Evolutionary conservation across 2,888 invertebrate species (phyloP), one percentile per base, ranked within the genome.

Genomic region (Dermolepida albohirtum): DNA sequence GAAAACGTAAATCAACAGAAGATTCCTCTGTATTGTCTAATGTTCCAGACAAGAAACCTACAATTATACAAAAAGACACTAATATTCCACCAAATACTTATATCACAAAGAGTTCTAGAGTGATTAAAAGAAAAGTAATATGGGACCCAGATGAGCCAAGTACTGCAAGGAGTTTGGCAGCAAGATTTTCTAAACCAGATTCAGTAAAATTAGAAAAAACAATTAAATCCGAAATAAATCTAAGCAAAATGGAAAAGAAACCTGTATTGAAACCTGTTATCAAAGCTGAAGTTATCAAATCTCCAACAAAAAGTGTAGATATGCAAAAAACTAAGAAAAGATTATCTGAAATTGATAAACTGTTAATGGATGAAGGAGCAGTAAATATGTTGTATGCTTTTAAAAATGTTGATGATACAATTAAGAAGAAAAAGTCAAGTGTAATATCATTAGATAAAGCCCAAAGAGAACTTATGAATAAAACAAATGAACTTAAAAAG

Each of bases 301-400:
- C 41, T 10, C 50, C 64, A 40, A 40, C 12, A 64, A 51, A 34
- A 40, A 49, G 52, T 17, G 44, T 51, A 10, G 69, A 67, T 49
- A 34, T 40, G 16, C 50, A 57, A 14, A 68, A 68, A 59, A 27
- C 17, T 16, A 69, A 73, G 59, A 79, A 77, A 70, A 71, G 78
- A n/a, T 66, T 88, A 66, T 86, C 89, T 16, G 95, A 95, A 84
- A 87, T 95, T 63, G 93, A 94, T 76, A 89, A 86, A 69, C 81
- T 95, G 59, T 83, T 95, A 69, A 92, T 92, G 84, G 95, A 95
- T 79, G 95, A 95, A 79, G 94, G 95, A 0, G 94, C 94, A 2
- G 91, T 93, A 1, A 94, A 94, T 81, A 91, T 95, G 89, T 85
- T 95, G 47, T 93, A 92, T 77, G 91, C 93, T 17, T 87, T 94